Conservation (phyloP, 2,797 vertebrate genomes). For the Uromys caudimaculatus region DNA sequence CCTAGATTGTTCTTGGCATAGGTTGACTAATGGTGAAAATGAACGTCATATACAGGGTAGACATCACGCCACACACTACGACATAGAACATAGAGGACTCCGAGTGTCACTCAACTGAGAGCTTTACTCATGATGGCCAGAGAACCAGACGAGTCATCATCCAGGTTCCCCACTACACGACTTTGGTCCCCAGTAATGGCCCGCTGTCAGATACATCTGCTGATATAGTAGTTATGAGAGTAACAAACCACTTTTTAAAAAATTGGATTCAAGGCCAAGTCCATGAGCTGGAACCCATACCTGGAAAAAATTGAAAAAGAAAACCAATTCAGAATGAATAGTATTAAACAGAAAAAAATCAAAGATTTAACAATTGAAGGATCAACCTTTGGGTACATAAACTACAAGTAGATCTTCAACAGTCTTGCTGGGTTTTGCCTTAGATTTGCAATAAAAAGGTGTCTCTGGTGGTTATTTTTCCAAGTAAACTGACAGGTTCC, state of each 20-base stretch:
- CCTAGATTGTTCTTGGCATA: not conserved
- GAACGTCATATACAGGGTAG: not conserved
- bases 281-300: not conserved
- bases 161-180: not conserved
- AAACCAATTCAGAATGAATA: not conserved
- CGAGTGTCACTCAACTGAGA: not conserved
- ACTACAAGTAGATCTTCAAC: not conserved
- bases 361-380: not conserved
- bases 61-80: not conserved
- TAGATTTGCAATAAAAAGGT: not conserved
- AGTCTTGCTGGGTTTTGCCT: not conserved
- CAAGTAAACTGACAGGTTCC: not conserved
- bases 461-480: not conserved
- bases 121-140: not conserved
- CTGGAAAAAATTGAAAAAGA: not conserved
- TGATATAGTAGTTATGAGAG: not conserved
- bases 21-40: not conserved
- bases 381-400: not conserved
- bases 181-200: not conserved
- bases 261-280: not conserved
- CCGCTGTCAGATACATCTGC: not conserved
- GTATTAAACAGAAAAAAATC: not conserved
- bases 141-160: not conserved
- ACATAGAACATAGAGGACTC: not conserved
- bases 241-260: not conserved